phyloP scores from a whole-genome alignment of 2,113 vertebrate genomes.

The Scatophagus argus region DNA sequence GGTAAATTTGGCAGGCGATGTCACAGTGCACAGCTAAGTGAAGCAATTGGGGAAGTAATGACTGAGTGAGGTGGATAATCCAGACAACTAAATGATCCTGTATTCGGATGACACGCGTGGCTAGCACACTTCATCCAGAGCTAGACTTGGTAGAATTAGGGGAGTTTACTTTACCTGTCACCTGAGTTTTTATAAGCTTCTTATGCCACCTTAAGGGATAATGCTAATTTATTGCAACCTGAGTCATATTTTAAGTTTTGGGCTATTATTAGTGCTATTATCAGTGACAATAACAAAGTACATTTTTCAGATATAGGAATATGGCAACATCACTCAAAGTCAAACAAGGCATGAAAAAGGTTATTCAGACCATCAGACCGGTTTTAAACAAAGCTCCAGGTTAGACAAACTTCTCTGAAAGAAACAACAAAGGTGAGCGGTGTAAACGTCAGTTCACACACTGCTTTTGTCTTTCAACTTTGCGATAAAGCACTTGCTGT shows the following conservation, averaged over 20 bases:
- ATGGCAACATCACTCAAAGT: neutral
- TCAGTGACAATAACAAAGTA: neutral
- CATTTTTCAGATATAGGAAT: too few relatives aligned
- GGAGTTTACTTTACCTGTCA: conserved; percentile 42
- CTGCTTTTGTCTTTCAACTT: neutral
- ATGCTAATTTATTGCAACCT: conserved; percentile 17
- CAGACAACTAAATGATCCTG: conserved; percentile 52
- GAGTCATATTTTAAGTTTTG: neutral
- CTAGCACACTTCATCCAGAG: conserved; percentile 21
- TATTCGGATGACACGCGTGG: conserved; percentile 47
- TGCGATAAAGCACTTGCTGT: neutral
- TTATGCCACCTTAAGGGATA: conserved; percentile 36
- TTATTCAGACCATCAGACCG: neutral
- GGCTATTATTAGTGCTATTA: neutral
- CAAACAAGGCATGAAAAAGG: neutral
- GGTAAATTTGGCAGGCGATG: conserved; percentile 19
- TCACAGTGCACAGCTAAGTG: conserved; percentile 29
- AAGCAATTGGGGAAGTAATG: conserved; percentile 21
- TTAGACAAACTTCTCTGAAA: neutral
- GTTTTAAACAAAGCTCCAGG: neutral
- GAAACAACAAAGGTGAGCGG: neutral
- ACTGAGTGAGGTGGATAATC: conserved; percentile 49
- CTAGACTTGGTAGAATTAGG: conserved; percentile 18
- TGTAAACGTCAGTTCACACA: neutral
- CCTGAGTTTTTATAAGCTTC: conserved; percentile 51